Conservation (phyloP, 2,888 invertebrate genomes). For the Notodonta ziczac region DNA sequence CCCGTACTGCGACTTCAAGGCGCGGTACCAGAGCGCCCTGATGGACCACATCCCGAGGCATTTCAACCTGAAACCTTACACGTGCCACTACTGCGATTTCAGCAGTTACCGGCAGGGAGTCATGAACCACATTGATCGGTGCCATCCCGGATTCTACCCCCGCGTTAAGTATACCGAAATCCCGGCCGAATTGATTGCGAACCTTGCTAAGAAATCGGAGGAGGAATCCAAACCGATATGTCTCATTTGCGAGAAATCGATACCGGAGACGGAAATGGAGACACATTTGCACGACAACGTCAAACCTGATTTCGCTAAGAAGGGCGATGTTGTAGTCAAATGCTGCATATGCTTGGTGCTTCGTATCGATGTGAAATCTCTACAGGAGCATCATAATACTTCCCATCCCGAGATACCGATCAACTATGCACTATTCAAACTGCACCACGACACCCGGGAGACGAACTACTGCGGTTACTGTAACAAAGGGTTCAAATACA, state of each 20-base stretch:
- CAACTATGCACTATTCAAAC: constrained; percentile 58
- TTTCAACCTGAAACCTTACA: constrained; percentile 70
- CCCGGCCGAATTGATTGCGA: constrained; percentile 24
- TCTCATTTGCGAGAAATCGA: constrained; percentile 56
- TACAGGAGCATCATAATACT: constrained; percentile 63
- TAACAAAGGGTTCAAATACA: constrained; percentile 43
- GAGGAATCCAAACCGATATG: constrained; percentile 49
- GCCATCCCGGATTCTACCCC: constrained; percentile 51
- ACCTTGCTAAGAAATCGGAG: constrained; percentile 12
- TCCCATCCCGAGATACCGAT: constrained; percentile 45
- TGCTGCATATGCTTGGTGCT: constrained; percentile 73
- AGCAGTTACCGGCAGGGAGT: constrained; percentile 52
- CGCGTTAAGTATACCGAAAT: constrained; percentile 31
- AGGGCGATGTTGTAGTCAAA: constrained; percentile 68
- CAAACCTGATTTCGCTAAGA: constrained; percentile 53
- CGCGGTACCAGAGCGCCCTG: constrained; percentile 41
- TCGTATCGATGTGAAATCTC: constrained; percentile 48
- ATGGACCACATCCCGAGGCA: constrained; percentile 74
- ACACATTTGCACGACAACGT: constrained; percentile 52
- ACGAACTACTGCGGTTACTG: constrained; percentile 51
- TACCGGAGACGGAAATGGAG: constrained; percentile 39
- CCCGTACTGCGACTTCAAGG: constrained; percentile 53
- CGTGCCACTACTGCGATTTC: constrained; percentile 70
- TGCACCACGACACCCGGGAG: constrained; percentile 43
- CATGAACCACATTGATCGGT: constrained; percentile 51